Percentiles rank a stretch among this genome's conserved stretches.
Evolutionary conservation across 2,113 vertebrate genomes (phyloP).

Genomic region (Vanacampus margaritifer): DNA sequence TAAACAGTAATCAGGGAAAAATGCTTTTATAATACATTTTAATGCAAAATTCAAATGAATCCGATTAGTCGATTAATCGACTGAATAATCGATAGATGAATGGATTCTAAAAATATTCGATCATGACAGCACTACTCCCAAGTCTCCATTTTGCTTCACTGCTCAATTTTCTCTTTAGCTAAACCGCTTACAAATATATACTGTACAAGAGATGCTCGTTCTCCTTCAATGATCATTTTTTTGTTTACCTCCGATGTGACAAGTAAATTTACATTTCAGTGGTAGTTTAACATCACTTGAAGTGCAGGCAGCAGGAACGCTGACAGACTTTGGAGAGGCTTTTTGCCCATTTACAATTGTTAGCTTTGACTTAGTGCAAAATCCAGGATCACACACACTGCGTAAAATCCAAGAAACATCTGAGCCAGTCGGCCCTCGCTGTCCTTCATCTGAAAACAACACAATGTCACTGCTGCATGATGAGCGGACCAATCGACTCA

Average conservation of each 20-base stretch:
- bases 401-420: slow-evolving; percentile 7
- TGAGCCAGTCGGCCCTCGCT: slow-evolving; percentile 15
- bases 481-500: slow-evolving; percentile 24
- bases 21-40: too few species aligned
- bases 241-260: background rate
- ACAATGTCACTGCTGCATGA: slow-evolving; percentile 22
- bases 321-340: background rate
- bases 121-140: too few species aligned
- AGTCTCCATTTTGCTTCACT: too few species aligned
- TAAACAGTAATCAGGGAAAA: too few species aligned
- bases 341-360: background rate
- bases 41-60: too few species aligned
- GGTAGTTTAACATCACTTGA: background rate
- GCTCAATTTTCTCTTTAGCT: too few species aligned
- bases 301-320: background rate
- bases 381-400: background rate
- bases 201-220: too few species aligned
- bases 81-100: too few species aligned
- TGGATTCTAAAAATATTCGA: too few species aligned
- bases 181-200: too few species aligned
- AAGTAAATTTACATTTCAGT: background rate
- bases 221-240: too few species aligned
- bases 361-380: background rate
- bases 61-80: too few species aligned
- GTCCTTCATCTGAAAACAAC: slow-evolving; percentile 21